Percentiles rank a stretch among this genome's conserved stretches.
Evolutionary conservation across 2,797 vertebrate genomes (phyloP).

Genomic region (Diglossa cyanea): DNA sequence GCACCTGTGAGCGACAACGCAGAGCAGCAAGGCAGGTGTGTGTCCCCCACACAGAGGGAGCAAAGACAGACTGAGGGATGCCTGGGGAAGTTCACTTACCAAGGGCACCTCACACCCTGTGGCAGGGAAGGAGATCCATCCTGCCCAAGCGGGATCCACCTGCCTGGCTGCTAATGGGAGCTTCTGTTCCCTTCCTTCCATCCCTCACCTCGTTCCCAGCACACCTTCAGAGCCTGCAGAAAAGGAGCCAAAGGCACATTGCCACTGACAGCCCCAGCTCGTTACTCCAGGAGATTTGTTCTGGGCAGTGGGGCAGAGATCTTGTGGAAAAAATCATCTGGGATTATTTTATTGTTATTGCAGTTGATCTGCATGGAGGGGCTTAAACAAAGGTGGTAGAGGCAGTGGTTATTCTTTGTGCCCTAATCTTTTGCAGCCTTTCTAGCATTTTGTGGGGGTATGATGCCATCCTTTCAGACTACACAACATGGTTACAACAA

Average conservation of each 20-base stretch:
- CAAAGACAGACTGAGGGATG: not conserved
- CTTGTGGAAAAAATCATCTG: not conserved
- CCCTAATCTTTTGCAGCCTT: not conserved
- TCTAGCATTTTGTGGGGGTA: not conserved
- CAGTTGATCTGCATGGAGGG: not conserved
- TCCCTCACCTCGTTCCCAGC: not conserved
- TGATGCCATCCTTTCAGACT: not conserved
- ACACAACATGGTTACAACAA: not conserved
- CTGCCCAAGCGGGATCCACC: not conserved
- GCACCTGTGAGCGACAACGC: fast-evolving
- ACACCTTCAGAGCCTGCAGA: not conserved
- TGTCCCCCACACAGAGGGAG: not conserved
- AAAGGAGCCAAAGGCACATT: not conserved
- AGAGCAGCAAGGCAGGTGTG: not conserved
- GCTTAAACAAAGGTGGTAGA: not conserved
- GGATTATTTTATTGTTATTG: not conserved
- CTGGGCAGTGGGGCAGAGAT: not conserved
- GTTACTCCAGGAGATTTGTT: not conserved
- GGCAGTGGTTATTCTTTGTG: not conserved
- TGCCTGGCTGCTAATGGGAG: not conserved
- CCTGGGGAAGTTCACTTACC: not conserved
- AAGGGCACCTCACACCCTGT: not conserved
- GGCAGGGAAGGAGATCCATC: not conserved
- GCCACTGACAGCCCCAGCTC: not conserved
- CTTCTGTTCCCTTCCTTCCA: not conserved